phyloP scores from a whole-genome alignment of 2,113 vertebrate species.

The Nothobranchius kuhntae region DNA sequence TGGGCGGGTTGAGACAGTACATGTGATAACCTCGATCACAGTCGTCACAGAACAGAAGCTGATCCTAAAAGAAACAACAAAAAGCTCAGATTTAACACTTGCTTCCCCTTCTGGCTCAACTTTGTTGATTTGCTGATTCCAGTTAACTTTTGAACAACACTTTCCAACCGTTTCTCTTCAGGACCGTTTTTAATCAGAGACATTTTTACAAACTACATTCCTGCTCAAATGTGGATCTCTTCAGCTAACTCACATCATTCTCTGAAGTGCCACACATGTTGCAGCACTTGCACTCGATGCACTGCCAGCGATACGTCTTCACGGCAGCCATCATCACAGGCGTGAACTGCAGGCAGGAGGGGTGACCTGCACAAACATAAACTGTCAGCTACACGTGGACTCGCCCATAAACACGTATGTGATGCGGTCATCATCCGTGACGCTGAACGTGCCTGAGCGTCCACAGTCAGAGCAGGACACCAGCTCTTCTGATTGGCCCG shows the following conservation, averaged over 20 bases:
- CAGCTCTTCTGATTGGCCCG: slow-evolving; percentile 90
- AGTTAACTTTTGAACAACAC: too few species aligned
- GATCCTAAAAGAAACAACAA: slow-evolving; percentile 64
- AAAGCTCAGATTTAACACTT: background rate
- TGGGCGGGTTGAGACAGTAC: slow-evolving; percentile 80
- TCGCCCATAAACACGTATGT: too few species aligned
- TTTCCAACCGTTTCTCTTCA: too few species aligned
- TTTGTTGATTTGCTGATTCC: too few species aligned
- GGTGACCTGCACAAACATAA: slow-evolving; percentile 80
- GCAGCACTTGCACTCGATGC: slow-evolving; percentile 98
- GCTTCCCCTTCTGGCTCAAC: too few species aligned
- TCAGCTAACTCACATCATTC: slow-evolving; percentile 85
- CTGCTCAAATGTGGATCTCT: too few species aligned
- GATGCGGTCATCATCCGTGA: background rate
- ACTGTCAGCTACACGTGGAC: too few species aligned
- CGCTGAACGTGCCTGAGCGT: slow-evolving; percentile 83
- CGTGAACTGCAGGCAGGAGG: slow-evolving; percentile 95
- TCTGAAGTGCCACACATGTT: slow-evolving; percentile 95
- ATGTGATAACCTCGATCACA: slow-evolving; percentile 82
- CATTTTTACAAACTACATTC: too few species aligned
- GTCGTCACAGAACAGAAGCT: slow-evolving; percentile 83
- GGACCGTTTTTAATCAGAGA: too few species aligned
- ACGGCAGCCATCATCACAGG: slow-evolving; percentile 96
- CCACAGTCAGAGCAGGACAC: slow-evolving; percentile 97
- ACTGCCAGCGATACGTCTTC: slow-evolving; percentile 98